A percentile compares a stretch with the other conserved stretches of the same genome.
phyloP scores from a whole-genome alignment of 2,888 invertebrate species.

The Tupiocoris notatus region DNA sequence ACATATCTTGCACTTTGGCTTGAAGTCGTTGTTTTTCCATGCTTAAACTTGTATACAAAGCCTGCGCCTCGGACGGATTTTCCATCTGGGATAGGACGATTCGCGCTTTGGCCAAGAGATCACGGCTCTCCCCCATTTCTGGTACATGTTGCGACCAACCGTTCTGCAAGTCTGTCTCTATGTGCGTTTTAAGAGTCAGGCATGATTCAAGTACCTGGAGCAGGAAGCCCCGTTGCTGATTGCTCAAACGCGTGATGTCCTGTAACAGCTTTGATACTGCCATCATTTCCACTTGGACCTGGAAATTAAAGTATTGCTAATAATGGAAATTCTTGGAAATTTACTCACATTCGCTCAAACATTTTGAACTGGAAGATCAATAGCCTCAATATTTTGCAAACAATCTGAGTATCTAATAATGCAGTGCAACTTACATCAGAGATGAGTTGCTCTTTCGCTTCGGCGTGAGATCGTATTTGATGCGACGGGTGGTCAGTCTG shows the following conservation, averaged over 20 bases:
- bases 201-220: constrained; percentile 72
- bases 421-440: constrained; percentile 60
- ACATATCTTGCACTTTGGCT: constrained; percentile 68
- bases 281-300: constrained; percentile 65
- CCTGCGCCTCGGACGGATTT: constrained; percentile 62
- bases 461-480: constrained; percentile 66
- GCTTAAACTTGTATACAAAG: constrained; percentile 62
- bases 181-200: constrained; percentile 70
- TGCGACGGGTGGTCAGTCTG: constrained; percentile 66
- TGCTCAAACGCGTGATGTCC: constrained; percentile 68
- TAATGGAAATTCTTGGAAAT: constrained; percentile 9
- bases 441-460: constrained; percentile 66
- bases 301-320: too few species aligned
- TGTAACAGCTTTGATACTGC: constrained; percentile 68
- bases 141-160: constrained; percentile 62
- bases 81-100: constrained; percentile 62
- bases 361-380: too few species aligned
- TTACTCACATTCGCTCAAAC: too few species aligned
- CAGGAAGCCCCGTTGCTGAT: constrained; percentile 70
- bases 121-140: constrained; percentile 66
- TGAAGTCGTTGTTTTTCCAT: constrained; percentile 65
- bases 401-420: too few species aligned
- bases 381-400: too few species aligned
- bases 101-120: constrained; percentile 63
- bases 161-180: constrained; percentile 70